Percentiles rank a stretch among this genome's conserved stretches.
Evolutionary conservation across 2,113 vertebrate species (phyloP).

Genomic region (Anser brachyrhynchus): DNA sequence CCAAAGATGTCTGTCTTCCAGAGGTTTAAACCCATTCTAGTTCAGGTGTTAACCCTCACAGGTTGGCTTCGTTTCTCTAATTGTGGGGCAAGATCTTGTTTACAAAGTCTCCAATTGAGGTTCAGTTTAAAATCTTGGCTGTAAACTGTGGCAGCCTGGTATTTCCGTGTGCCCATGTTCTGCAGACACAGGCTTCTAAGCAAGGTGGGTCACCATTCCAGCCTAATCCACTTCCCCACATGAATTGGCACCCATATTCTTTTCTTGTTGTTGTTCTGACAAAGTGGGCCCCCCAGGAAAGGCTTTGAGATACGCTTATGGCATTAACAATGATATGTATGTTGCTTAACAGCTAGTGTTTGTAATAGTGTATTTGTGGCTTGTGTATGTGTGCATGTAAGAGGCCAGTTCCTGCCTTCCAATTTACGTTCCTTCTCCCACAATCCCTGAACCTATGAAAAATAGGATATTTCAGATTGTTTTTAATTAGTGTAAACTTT

Average conservation of each 20-base stretch:
- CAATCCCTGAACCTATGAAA: neutral
- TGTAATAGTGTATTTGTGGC: neutral
- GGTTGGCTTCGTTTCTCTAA: neutral
- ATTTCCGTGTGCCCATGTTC: neutral
- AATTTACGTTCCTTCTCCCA: neutral
- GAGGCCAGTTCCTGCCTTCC: neutral
- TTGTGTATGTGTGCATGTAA: fast-evolving
- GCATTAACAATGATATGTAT: neutral
- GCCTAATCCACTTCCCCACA: neutral
- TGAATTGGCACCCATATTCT: neutral
- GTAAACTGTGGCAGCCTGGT: neutral
- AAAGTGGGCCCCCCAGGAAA: neutral
- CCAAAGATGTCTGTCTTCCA: neutral
- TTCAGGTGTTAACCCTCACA: neutral
- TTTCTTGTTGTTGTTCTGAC: neutral
- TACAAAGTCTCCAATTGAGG: neutral
- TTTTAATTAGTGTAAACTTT: constrained; percentile 18
- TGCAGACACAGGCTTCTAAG: neutral
- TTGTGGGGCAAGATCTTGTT: neutral
- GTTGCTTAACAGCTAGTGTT: neutral
- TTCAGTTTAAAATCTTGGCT: neutral
- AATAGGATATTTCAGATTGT: neutral
- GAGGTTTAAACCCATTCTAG: neutral
- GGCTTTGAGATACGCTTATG: neutral
- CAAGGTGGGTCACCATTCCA: neutral